Evolutionary conservation across 2,797 vertebrate species (phyloP), one percentile per base, ranked within the genome.

Genomic region (Hyperoplus immaculatus): DNA sequence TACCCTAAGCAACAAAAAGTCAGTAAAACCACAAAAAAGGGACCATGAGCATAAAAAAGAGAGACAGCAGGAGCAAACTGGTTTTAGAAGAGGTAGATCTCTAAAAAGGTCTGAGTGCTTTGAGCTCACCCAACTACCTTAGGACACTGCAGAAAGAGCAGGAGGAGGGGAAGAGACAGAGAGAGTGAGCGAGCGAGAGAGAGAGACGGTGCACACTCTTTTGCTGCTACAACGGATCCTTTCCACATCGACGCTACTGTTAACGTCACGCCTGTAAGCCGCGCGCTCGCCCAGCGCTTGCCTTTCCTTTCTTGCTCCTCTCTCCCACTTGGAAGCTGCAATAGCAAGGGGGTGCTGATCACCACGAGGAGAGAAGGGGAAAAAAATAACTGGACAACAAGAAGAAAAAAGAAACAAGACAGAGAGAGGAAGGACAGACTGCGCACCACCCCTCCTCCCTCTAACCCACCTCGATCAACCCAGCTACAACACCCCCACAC

Each of bases 121-220:
- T 93, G 90, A 92, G 90, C 90, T 92, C 87, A 87, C 80, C 90
- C 88, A 94, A 94, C 92, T 95, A 94, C 93, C 94, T 94, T 91
- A 94, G 93, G 92, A 95, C 92, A 94, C 94, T 94, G 94, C 94
- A 91, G 91, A 90, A 87, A 67, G 81, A 87, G 86, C 68, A 72
- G 64, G 84, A 81, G 87, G 64, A 50, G 68, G 3, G 65, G 75
- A 81, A 77, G 61, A 47, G 46, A 47, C 66, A 45, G 78, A 29
- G 45, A 55, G 68, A 56, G 75, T 29, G 83, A 21, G 72, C 47
- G 61, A 36, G 49, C 47, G 71, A 42, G 75, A 71, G 74, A 50
- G 45, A 29, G 53, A 14, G 67, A 36, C 72, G 88, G 93, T 89
- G 89, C 94, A 92, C 94, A 89, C 95, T 92, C 90, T 87, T 91